Evolutionary conservation across 2,113 vertebrate genomes (phyloP).

Genomic region (Platycercus adscitus): DNA sequence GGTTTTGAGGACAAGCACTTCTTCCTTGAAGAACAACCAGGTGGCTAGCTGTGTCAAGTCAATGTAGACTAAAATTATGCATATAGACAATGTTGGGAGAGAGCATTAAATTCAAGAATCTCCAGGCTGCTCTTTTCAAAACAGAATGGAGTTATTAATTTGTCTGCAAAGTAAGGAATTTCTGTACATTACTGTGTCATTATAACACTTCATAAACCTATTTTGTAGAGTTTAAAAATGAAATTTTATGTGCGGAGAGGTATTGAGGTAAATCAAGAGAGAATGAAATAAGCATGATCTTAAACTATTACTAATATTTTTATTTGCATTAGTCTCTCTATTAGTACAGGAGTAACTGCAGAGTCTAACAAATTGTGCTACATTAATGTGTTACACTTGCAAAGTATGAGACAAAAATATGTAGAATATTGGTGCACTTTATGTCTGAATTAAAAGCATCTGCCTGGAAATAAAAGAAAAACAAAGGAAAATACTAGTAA

Average conservation of each 20-base stretch:
- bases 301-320: neutral
- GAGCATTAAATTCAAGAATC: neutral
- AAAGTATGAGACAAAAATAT: neutral
- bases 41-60: neutral
- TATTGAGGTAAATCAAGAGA: neutral
- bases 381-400: neutral
- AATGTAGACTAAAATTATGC: neutral
- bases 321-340: neutral
- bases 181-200: neutral
- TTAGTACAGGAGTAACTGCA: neutral
- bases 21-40: neutral
- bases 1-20: neutral
- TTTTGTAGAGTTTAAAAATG: neutral
- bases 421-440: neutral
- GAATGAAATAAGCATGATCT: neutral
- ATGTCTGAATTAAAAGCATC: neutral
- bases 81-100: neutral
- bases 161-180: neutral
- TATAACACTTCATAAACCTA: neutral
- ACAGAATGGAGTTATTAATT: neutral
- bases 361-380: neutral
- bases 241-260: neutral
- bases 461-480: neutral
- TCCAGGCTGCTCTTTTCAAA: neutral
- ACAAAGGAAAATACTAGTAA: neutral